These are phyloP conservation scores for Parapsyche elsis DNA, from an alignment of 1,140 invertebrate species.

Conservation along the genomic window DNA sequence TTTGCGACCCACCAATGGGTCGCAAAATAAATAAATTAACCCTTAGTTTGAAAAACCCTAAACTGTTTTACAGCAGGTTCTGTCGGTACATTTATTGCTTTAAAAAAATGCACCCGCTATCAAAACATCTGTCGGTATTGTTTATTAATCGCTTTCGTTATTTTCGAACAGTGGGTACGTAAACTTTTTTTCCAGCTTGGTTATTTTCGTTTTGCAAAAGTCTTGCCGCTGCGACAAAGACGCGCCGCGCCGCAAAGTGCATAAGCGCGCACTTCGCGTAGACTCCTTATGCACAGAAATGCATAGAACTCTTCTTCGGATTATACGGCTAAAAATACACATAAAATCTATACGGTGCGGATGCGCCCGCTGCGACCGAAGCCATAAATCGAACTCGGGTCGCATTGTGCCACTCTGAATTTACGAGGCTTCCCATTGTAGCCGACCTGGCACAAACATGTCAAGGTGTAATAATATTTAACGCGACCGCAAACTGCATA, in stretches of 20 bases:
- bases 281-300: neutral
- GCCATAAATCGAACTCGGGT: constrained; percentile 5
- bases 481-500: constrained; percentile 1
- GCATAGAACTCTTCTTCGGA: neutral
- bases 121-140: no score
- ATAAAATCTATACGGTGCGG: neutral
- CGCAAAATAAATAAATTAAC: no score
- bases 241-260: neutral
- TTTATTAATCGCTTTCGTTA: no score
- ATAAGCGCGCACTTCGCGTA: neutral
- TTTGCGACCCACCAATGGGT: no score
- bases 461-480: constrained; percentile 31
- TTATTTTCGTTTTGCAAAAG: neutral
- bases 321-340: constrained; percentile 1
- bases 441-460: neutral
- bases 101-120: no score
- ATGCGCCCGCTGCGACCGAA: constrained; percentile 8
- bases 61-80: no score
- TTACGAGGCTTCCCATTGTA: constrained; percentile 20
- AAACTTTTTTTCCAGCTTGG: no score
- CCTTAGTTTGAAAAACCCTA: no score
- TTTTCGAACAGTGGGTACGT: no score
- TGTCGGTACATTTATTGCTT: no score
- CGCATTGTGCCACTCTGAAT: constrained; percentile 9
- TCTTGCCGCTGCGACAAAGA: neutral